Evolutionary conservation across 2,888 invertebrate species (phyloP), one percentile per base, ranked within the genome.

Genomic region (Dolichopus griseipennis): DNA sequence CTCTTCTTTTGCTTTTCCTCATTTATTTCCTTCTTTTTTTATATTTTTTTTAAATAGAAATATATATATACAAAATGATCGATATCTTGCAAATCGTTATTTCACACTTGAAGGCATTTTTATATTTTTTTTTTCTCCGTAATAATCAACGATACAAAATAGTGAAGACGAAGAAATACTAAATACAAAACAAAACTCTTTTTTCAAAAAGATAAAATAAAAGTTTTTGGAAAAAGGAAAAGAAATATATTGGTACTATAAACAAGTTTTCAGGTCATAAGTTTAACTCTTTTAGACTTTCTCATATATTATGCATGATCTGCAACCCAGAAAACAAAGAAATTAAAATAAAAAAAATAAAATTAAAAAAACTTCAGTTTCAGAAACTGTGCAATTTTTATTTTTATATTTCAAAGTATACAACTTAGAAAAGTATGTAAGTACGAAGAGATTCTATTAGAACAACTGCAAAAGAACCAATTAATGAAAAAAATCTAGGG

Each of bases 91-190:
- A 52, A 52, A 52, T 64, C 34, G 64, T 64, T 64, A 64, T 64
- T 64, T 64, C 64, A 64, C 64, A 64, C 64, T 64, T 64, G 64
- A 34, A 37, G 64, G 63, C 63, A 33, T 63, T 63, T 27, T 63
- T 63, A 33, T 63, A 63, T 27, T 27, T 27, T 63, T 63, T 27
- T 27, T 27, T 63, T 63, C 63, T 15, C 27, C 15, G 22, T 63
- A 63, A 63, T 63, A 63, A 63, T 27, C n/a, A 52, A 52, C 52
- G 10, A 43, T 10, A 12, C 8, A 1, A 37, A 37, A 37, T 37
- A 37, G 37, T 2, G 37, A 37, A 37, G 37, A 37, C 8, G 12
- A 37, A 8, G 12, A 52, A 52, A 52, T 18, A 52, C 18, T 18
- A 52, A 52, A 52, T 18, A 52, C 18, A 52, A 52, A 52, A 52